Evolutionary conservation across 2,888 invertebrate genomes (phyloP).

Genomic region (Euproctis similis): DNA sequence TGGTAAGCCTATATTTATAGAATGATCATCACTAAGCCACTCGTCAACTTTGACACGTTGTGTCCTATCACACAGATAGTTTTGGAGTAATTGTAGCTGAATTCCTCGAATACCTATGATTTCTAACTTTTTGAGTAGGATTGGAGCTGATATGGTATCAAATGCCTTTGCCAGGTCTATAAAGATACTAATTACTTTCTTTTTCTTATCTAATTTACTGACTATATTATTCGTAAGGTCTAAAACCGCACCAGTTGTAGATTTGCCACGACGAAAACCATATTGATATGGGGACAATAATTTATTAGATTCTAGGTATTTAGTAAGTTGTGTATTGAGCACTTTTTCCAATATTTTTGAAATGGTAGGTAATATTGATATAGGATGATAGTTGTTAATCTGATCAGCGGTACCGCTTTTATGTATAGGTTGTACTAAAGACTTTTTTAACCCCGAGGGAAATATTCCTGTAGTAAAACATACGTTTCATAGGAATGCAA

Average conservation of each 20-base stretch:
- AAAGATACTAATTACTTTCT: not conserved
- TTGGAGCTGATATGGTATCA: not conserved
- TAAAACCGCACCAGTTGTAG: slow-evolving; percentile 2
- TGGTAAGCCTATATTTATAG: not conserved
- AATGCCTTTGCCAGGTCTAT: not conserved
- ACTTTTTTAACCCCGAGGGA: not conserved
- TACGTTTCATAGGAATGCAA: too few species aligned
- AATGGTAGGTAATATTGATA: not conserved
- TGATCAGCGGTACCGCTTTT: not conserved
- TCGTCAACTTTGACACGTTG: not conserved
- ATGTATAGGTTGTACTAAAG: not conserved
- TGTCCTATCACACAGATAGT: not conserved
- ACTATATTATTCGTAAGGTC: not conserved
- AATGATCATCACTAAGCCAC: not conserved
- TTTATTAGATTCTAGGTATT: not conserved
- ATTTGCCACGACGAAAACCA: slow-evolving; percentile 6
- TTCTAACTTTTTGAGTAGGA: not conserved
- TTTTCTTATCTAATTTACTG: not conserved
- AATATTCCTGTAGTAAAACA: not conserved
- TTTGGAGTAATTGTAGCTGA: not conserved
- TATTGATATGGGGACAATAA: slow-evolving; percentile 4
- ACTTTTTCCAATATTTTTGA: not conserved
- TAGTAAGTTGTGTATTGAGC: not conserved
- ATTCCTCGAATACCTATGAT: not conserved
- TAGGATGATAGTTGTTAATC: not conserved